Conservation (phyloP, 23 tunicate genomes). For the Ciona savignyi region DNA sequence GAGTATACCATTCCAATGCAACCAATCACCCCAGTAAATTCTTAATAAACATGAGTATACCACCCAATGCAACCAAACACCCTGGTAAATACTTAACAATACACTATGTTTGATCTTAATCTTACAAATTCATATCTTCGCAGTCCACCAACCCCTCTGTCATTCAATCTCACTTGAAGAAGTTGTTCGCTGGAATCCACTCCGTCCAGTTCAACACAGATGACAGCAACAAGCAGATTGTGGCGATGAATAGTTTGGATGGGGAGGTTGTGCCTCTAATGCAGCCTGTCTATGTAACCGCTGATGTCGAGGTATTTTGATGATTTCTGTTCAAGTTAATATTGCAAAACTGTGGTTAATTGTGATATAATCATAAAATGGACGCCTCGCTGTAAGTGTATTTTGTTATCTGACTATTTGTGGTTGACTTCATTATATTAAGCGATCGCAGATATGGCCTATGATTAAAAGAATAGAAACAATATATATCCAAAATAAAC, state of each 20-base stretch:
- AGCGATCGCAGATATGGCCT: too few relatives aligned
- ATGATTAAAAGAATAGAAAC: too few relatives aligned
- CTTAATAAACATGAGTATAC: too few relatives aligned
- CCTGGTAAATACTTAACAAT: too few relatives aligned
- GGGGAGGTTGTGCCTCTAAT: constrained; percentile 64
- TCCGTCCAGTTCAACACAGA: constrained; percentile 42
- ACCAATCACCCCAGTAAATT: too few relatives aligned
- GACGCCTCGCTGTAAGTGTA: background rate
- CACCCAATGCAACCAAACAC: too few relatives aligned
- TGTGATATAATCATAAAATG: background rate
- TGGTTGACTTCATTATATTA: too few relatives aligned
- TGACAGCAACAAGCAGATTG: constrained; percentile 17
- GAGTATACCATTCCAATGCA: too few relatives aligned
- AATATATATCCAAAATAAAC: background rate
- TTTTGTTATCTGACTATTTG: too few relatives aligned
- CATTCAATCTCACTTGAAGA: constrained; percentile 85
- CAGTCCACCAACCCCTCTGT: constrained; percentile 85
- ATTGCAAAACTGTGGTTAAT: too few relatives aligned
- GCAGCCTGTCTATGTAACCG: constrained; percentile 34
- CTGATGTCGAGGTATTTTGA: constrained; percentile 67
- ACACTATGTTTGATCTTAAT: too few relatives aligned
- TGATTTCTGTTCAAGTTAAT: background rate
- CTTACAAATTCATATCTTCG: too few relatives aligned
- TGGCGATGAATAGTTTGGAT: constrained; percentile 70
- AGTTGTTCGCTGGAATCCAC: constrained; percentile 91